Base-by-base conservation (phyloP, 1,140 invertebrate species). In the Drosophila repleta region DNA sequence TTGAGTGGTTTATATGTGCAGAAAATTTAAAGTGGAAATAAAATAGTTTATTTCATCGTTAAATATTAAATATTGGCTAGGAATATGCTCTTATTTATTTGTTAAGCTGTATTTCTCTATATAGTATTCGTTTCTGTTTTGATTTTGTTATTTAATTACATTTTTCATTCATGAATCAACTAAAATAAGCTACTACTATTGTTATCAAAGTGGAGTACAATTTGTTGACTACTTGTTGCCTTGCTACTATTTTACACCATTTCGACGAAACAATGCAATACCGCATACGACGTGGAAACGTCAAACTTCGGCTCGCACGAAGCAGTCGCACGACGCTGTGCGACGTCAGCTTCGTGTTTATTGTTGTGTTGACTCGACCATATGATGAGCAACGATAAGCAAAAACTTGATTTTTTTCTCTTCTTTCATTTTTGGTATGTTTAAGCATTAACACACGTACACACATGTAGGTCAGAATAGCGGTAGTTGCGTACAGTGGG, bases 231-330 rank as follows among this genome's bases (percentile, higher is more conserved):
- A 87, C 83, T 88, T 87, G 82, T 88, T 87, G 82, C 72, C 83
- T 55, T 72, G 67, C 69, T 75, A 74, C 61, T 57, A 62, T 88
- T 77, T 60, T 8, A 32, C 41, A 58, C 51, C 37, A 29, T 45
- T 57, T 39, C 73, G 72, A 67, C 72, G 68, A 75, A 74, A 57
- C 46, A 67, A 66, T 74, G 52, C 45, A 26, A 64, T 49, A 52
- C 62, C 55, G 55, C 61, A 58, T 65, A 49, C 84, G 65, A 88
- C 83, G 83, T 88, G 83, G 79, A 87, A 88, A 79, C 39, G 83
- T 88, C 83, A 88, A 79, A 83, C 83, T 88, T 88, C 83, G 83
- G 79, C 26, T 21, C 26, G 5, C 46, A 62, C 82, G 74, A 77
- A 74, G 67, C 15, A n/a, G 13, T 18, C 20, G 21, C 57, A 39